Evolutionary conservation across 2,888 invertebrate species (phyloP), one percentile per base, ranked within the genome.

Genomic region (Drosophila longiperda): DNA sequence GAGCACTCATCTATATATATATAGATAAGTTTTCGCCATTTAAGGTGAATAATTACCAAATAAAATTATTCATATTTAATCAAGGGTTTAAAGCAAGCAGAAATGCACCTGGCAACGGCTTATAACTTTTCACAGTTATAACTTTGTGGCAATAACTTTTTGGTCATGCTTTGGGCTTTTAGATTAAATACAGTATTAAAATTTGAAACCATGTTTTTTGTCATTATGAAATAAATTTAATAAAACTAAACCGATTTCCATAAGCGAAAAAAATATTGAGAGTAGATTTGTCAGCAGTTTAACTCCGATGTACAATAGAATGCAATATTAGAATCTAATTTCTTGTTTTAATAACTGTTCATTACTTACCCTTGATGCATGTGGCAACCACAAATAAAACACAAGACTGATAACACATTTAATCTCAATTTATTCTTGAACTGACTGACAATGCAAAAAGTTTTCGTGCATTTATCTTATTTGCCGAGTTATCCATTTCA

Each of bases 361-460:
- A 32, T 26, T 52, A 57, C 32, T 50, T 45, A 45, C 32, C 42
- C 26, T 36, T 33, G 53, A 34, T 26, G 15, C 11, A 11, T 3
- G 40, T n/a, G 12, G 23, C 17, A 54, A 7, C 45, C 45, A 2
- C 45, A 23, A 71, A 42, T 72, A 36, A 65, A 63, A 66, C 33
- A 48, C 49, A 58, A 26, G 20, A 2, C 34, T 15, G 26, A 17
- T 54, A 67, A 64, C 67, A 82, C 77, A 87, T 72, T 74, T 72
- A 82, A 82, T 77, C 59, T 54, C 60, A 62, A 60, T 83, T 83
- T 85, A 85, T 82, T 85, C 64, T 66, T 62, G 38, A 73, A 76
- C 65, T 68, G 67, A 72, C 78, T 48, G 80, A 76, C 77, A 78
- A 63, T 58, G 72, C 72, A 70, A 85, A 83, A 82, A 85, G 76